Evolutionary conservation across 1,140 invertebrate genomes (phyloP).

Genomic region (Drepana arcuata): DNA sequence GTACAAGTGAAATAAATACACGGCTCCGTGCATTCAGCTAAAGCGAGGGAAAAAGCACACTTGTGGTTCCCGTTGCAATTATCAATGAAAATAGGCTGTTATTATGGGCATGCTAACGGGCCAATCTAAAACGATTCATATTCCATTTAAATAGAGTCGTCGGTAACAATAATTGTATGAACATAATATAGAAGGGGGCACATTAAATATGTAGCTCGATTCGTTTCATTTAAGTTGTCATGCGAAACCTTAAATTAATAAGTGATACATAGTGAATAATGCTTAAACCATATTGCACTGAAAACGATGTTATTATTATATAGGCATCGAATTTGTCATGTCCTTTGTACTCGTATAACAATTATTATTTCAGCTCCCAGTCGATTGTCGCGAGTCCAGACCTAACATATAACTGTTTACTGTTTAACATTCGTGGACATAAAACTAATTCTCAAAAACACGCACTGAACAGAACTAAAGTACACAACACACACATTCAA

Average conservation of each 20-base stretch:
- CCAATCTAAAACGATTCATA: conserved; percentile 10
- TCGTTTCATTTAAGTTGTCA: conserved; percentile 14
- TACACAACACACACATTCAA: too few species aligned
- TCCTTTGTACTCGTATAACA: too few species aligned
- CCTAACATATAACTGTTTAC: neutral
- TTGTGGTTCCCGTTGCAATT: conserved; percentile 25
- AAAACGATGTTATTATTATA: too few species aligned
- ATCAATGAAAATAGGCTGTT: conserved; percentile 20
- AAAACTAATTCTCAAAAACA: too few species aligned
- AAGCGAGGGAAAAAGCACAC: conserved; percentile 25
- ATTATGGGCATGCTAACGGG: neutral
- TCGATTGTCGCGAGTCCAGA: neutral
- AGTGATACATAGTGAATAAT: conserved; percentile 9
- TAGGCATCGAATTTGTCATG: too few species aligned
- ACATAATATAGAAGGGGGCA: conserved; percentile 8
- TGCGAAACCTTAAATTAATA: conserved; percentile 18
- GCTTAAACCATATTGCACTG: too few species aligned
- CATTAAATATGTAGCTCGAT: conserved; percentile 13
- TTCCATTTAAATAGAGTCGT: neutral
- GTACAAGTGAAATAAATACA: conserved; percentile 7
- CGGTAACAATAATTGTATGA: neutral
- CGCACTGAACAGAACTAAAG: too few species aligned
- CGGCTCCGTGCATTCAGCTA: conserved; percentile 1
- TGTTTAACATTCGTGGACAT: too few species aligned
- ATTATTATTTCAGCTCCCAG: neutral